These are phyloP conservation scores for Neofelis nebulosa DNA, from an alignment of 2,113 vertebrate species.

Conservation along the genomic window DNA sequence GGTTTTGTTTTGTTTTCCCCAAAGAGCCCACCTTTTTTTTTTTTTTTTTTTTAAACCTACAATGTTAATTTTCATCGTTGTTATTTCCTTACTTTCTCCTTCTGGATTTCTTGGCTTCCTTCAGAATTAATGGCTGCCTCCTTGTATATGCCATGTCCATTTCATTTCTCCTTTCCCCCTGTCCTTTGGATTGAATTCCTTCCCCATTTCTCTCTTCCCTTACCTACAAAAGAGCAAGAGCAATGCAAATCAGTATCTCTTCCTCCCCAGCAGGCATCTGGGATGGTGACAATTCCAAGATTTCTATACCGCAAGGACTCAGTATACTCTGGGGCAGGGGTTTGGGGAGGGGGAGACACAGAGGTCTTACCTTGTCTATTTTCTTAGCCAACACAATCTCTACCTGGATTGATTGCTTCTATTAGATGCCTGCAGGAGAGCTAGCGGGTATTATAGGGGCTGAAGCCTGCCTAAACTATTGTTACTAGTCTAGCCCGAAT, in stretches of 20 bases:
- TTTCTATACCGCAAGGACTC: not conserved
- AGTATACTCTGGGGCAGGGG: not conserved
- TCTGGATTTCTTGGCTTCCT: conserved; percentile 32
- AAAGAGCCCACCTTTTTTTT: not conserved
- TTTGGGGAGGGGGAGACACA: not conserved
- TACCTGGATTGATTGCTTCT: not conserved
- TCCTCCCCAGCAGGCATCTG: not conserved
- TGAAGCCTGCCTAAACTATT: not conserved
- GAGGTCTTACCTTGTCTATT: not conserved
- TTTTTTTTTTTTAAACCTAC: not conserved
- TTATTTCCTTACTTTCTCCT: not conserved
- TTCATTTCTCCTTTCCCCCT: not conserved
- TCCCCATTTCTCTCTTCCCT: not conserved
- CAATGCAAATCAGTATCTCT: not conserved
- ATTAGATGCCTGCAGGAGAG: not conserved
- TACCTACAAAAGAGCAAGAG: not conserved
- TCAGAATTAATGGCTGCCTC: not conserved
- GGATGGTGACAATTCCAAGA: not conserved
- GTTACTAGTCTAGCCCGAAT: not conserved
- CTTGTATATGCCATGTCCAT: not conserved
- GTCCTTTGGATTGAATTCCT: not conserved
- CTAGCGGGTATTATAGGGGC: not conserved
- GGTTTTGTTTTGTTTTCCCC: not conserved
- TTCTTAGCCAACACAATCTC: not conserved
- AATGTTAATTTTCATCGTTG: not conserved